Evolutionary conservation across 2,113 vertebrate genomes (phyloP).

Genomic region (Cryptomyrus ogoouensis): DNA sequence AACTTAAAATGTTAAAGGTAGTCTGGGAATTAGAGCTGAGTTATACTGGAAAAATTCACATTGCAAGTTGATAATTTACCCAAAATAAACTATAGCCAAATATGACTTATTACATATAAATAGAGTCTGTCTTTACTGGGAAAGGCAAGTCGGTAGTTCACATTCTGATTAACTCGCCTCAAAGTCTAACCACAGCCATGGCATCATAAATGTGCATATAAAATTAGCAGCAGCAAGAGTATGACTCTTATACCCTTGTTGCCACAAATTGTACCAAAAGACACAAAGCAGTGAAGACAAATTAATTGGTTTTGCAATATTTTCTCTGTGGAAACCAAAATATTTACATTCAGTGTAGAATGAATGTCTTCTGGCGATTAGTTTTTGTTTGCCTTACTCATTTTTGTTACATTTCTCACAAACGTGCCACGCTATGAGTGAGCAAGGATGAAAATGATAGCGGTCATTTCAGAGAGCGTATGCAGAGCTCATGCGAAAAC

Average conservation of each 20-base stretch:
- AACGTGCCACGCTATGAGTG: neutral
- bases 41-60: neutral
- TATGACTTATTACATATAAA: neutral
- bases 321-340: too few relatives aligned
- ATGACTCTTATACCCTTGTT: neutral
- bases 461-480: neutral
- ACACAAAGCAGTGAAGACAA: neutral
- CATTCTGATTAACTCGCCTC: neutral
- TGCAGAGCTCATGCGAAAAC: neutral
- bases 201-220: neutral
- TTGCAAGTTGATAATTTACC: neutral
- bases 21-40: neutral
- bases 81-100: neutral
- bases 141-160: neutral
- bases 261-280: neutral
- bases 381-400: neutral
- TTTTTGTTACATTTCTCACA: neutral
- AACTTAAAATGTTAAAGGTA: neutral
- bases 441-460: neutral
- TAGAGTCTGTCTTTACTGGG: neutral
- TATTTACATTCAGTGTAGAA: too few relatives aligned
- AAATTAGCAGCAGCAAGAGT: neutral
- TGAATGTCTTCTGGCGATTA: neutral
- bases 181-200: neutral
- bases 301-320: neutral